A percentile compares a stretch with the other conserved stretches of the same genome.
Conservation (phyloP, 2,113 vertebrate species). For the Sus scrofa region DNA sequence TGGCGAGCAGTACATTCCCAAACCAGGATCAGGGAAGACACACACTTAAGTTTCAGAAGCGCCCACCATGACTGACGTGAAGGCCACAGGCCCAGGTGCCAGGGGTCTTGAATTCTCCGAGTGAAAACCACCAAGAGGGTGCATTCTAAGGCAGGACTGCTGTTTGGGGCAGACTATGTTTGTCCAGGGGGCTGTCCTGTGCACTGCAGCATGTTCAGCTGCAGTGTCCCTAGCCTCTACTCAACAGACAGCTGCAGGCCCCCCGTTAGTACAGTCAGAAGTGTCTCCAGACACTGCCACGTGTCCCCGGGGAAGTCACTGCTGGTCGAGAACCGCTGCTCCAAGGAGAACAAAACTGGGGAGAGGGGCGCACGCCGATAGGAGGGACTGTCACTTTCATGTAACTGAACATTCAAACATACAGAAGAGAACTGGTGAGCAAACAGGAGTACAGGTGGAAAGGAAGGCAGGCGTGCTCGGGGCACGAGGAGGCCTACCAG, state of each 20-base stretch:
- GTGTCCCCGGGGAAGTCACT: rapidly evolving
- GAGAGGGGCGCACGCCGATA: background rate
- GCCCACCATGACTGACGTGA: background rate
- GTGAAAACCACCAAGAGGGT: background rate
- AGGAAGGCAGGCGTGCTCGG: rapidly evolving
- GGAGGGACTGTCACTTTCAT: rapidly evolving
- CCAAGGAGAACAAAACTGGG: no score
- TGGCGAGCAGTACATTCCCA: rapidly evolving
- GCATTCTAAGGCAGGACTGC: background rate
- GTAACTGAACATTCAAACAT: rapidly evolving
- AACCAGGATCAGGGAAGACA: background rate
- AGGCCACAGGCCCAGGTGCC: background rate
- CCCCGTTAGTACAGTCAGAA: no score
- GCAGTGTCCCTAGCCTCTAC: background rate
- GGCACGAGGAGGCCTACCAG: conserved; percentile 89
- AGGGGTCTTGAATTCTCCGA: background rate
- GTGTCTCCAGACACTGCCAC: background rate
- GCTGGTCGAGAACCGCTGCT: background rate
- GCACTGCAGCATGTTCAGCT: rapidly evolving
- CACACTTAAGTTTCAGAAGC: rapidly evolving
- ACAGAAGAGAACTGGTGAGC: rapidly evolving
- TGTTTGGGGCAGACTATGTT: rapidly evolving
- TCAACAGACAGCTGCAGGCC: rapidly evolving
- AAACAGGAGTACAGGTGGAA: background rate
- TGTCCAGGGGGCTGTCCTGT: background rate